Percentiles rank a stretch among this genome's conserved stretches.
Conservation (phyloP, 2,888 invertebrate genomes). For the Tetragonula carbonaria region DNA sequence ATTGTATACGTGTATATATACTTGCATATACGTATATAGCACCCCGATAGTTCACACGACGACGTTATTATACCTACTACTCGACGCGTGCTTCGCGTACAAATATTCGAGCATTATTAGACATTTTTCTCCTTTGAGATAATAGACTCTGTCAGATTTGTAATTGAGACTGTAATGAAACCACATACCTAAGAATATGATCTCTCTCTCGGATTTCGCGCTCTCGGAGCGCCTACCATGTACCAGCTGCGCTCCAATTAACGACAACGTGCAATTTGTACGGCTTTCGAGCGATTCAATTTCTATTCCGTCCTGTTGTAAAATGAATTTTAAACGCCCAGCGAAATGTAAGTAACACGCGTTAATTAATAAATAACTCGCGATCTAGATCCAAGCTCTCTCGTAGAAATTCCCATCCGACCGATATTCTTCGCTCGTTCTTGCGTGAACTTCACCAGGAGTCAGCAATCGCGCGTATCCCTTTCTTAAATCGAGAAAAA, state of each 20-base stretch:
- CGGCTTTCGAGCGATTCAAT: neutral
- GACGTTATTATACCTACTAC: conserved; percentile 39
- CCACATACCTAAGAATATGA: conserved; percentile 3
- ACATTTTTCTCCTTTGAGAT: conserved; percentile 23
- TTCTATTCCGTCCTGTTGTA: neutral
- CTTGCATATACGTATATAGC: conserved; percentile 11
- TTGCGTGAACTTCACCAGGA: neutral
- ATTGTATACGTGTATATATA: too few species aligned
- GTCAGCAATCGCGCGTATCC: neutral
- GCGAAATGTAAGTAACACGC: too few species aligned
- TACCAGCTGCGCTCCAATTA: neutral
- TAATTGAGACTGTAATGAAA: conserved; percentile 13
- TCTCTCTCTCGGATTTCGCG: neutral
- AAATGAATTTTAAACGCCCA: neutral
- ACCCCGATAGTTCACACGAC: conserved; percentile 60
- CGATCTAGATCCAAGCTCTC: neutral
- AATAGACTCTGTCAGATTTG: conserved; percentile 31
- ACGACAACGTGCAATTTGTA: neutral
- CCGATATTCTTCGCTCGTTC: too few species aligned
- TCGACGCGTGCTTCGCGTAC: conserved; percentile 31
- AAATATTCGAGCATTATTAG: conserved; percentile 60
- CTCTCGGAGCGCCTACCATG: neutral
- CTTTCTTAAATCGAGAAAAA: neutral
- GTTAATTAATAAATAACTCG: neutral
- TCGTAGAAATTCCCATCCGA: too few species aligned